These are phyloP conservation scores for Poeciliopsis infans DNA, from an alignment of 2,797 vertebrate species.

Conservation along the genomic window DNA sequence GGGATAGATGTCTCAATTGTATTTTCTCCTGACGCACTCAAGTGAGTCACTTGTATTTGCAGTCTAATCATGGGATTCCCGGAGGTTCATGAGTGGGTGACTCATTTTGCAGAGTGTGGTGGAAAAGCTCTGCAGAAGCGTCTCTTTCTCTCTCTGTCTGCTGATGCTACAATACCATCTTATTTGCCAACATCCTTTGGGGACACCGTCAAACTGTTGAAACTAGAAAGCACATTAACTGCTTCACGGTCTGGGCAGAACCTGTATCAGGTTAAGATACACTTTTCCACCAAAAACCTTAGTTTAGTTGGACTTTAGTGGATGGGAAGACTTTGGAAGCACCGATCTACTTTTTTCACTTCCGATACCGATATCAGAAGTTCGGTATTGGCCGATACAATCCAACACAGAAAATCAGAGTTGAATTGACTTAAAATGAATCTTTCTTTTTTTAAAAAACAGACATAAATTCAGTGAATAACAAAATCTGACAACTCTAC, in stretches of 20 bases:
- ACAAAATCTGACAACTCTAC: too few relatives aligned
- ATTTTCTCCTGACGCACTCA: background rate
- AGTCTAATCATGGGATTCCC: constrained; percentile 2
- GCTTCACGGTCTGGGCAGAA: background rate
- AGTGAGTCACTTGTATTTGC: background rate
- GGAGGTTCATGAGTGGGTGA: background rate
- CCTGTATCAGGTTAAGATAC: too few relatives aligned
- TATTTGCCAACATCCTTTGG: background rate
- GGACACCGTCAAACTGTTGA: background rate
- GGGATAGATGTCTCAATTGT: background rate
- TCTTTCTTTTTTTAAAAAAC: too few relatives aligned
- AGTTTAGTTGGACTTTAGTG: background rate
- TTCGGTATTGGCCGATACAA: too few relatives aligned
- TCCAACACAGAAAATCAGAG: too few relatives aligned
- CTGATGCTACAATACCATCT: background rate
- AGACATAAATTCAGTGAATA: too few relatives aligned
- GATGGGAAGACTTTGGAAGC: background rate
- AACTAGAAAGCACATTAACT: background rate
- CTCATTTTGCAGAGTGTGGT: background rate
- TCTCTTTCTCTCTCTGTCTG: too few relatives aligned
- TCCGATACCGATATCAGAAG: too few relatives aligned
- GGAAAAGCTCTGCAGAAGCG: background rate
- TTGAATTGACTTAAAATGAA: too few relatives aligned
- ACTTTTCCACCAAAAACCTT: background rate
- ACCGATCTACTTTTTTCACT: too few relatives aligned